Conservation (phyloP, 2,797 vertebrate species). For the Leuciscus waleckii region DNA sequence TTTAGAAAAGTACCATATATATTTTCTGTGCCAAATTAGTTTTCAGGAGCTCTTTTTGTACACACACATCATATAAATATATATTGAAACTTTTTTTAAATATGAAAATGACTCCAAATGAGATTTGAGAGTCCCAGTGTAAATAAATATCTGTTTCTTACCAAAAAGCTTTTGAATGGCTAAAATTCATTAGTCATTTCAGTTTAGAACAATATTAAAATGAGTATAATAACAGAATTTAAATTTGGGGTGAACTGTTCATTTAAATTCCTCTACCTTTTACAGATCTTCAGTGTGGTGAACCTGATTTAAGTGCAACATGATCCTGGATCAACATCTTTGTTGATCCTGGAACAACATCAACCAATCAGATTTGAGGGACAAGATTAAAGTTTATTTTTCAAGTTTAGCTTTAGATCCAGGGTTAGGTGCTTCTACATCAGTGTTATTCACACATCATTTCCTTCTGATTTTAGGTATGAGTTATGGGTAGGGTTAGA, state of each 20-base stretch:
- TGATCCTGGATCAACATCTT: not conserved
- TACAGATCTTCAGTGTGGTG: not conserved
- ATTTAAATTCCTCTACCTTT: not conserved
- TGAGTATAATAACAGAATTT: not conserved
- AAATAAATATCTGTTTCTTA: not conserved
- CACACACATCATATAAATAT: not conserved
- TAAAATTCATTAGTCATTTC: not conserved
- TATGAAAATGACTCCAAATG: not conserved
- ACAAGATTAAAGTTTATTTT: too few relatives aligned
- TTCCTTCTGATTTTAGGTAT: too few relatives aligned
- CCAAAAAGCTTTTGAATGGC: not conserved
- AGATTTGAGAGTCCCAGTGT: not conserved
- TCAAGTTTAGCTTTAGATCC: too few relatives aligned
- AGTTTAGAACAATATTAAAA: not conserved
- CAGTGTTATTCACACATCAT: not conserved
- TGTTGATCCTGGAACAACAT: too few relatives aligned
- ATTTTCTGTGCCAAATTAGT: too few relatives aligned
- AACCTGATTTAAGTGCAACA: not conserved
- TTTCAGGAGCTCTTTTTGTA: not conserved
- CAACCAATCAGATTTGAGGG: too few relatives aligned
- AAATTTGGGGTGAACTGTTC: not conserved
- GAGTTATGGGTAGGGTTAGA: too few relatives aligned
- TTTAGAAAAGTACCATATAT: not conserved
- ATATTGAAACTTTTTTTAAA: not conserved
- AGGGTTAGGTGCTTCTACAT: too few relatives aligned